A percentile compares a stretch with the other conserved stretches of the same genome.
Conservation (phyloP, 2,797 vertebrate species). For the Nothura maculosa region DNA sequence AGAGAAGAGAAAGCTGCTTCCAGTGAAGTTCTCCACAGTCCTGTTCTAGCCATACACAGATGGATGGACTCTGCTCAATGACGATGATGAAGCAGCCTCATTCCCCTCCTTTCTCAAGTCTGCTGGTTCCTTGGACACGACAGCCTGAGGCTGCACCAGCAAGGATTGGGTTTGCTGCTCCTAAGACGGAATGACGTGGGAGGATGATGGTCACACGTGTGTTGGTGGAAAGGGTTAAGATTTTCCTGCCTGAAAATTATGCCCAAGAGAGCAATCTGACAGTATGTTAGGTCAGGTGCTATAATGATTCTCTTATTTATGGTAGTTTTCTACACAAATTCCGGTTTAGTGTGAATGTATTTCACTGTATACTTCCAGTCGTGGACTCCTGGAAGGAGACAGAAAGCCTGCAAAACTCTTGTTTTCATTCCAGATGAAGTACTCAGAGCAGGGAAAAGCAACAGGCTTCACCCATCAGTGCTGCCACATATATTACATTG, state of each 20-base stretch:
- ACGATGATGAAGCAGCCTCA: fast-evolving
- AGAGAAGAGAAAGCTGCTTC: not conserved
- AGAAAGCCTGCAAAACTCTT: not conserved
- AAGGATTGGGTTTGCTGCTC: not conserved
- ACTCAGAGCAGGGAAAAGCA: not conserved
- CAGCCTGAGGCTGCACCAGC: fast-evolving
- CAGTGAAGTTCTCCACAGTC: not conserved
- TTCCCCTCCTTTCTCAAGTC: not conserved
- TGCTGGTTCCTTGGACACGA: not conserved
- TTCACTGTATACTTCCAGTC: not conserved
- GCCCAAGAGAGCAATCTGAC: not conserved
- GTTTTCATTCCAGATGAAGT: not conserved
- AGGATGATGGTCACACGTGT: fast-evolving
- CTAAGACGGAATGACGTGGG: not conserved
- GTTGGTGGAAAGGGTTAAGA: not conserved
- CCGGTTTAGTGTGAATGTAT: not conserved
- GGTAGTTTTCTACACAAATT: not conserved
- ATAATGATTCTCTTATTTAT: not conserved
- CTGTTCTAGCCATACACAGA: fast-evolving
- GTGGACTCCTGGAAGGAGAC: not conserved
- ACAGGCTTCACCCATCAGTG: not conserved
- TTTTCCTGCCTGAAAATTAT: not conserved
- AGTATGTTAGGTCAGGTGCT: not conserved
- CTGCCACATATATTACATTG: fast-evolving
- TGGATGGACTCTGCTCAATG: not conserved